Evolutionary conservation across 2,888 invertebrate genomes (phyloP), one percentile per base, ranked within the genome.

Genomic region (Myathropa florea): DNA sequence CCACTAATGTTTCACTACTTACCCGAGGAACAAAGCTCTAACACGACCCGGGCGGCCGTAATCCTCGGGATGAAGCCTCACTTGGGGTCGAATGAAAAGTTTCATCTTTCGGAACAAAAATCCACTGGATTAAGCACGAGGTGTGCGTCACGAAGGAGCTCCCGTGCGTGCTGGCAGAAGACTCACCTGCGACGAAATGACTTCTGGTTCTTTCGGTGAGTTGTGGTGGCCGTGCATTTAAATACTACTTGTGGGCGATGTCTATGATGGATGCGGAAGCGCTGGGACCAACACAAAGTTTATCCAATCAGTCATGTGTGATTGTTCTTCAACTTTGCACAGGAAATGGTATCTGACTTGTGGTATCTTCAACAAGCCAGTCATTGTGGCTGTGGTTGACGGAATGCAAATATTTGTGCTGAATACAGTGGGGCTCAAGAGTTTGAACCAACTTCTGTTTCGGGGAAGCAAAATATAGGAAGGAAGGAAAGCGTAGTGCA

Each of bases 1-100:
- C 76, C 86, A 83, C 86, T 86, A 86, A 86, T 86, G 83, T 79
- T 86, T 82, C 63, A 72, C 82, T 81, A 60, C 77, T 85, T 85
- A 77, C 57, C 64, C 36, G 68, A 57, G 72, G 63, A 85, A 85
- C 85, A 82, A 85, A 85, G 81, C 85, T 64, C 72, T 7, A 73
- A 81, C 77, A 77, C 67, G 77, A 85, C 73, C 84, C 26, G 72
- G 60, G 63, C 26, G 68, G 33, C 33, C 64, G 39, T 85, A 85
- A 81, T 85, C 85, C 82, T 28, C 24, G 64, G 68, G 85, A 85
- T 73, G 39, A 82, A 72, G 76, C 72, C 68, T 67, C 81, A 81
- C 72, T 82, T 81, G 60, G 77, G 53, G 46, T 67, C 72, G 77
- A 67, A 81, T 77, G 81, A 72, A 85, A 77, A 81, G 81, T 85